Percentiles rank a stretch among this genome's conserved stretches.
These are phyloP conservation scores for Manacus vitellinus DNA, from an alignment of 2,113 vertebrate genomes.

Conservation along the genomic window DNA sequence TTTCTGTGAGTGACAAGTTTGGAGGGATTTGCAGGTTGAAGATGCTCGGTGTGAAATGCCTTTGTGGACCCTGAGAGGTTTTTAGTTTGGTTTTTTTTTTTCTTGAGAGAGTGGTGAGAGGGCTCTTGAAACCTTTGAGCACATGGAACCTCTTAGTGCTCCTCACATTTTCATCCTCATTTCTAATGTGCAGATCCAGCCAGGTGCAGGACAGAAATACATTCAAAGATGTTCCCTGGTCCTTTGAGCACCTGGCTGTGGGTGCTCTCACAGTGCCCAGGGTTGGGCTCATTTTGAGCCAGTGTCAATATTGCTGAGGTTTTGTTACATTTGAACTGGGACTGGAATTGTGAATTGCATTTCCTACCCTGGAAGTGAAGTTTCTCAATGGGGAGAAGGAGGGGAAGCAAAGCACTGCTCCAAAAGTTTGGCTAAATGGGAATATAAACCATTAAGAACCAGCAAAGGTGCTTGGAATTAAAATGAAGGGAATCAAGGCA, in stretches of 20 bases:
- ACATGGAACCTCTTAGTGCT: background rate
- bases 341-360: background rate
- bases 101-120: background rate
- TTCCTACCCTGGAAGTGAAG: background rate
- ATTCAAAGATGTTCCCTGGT: background rate
- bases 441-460: background rate
- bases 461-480: background rate
- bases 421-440: background rate
- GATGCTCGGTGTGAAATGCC: background rate
- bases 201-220: background rate
- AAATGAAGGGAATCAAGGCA: background rate
- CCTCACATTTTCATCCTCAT: background rate
- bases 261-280: background rate
- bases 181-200: background rate
- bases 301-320: rapidly evolving
- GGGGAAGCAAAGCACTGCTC: rapidly evolving
- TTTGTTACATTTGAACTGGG: background rate
- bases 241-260: background rate
- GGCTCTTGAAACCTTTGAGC: background rate
- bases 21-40: background rate
- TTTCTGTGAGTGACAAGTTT: background rate
- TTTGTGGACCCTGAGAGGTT: background rate
- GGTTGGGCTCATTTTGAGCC: background rate
- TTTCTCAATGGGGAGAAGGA: background rate
- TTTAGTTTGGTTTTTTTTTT: background rate